Percentiles rank a stretch among this genome's conserved stretches.
Evolutionary conservation across 2,888 invertebrate genomes (phyloP).

Genomic region (Dendrolimus pini): DNA sequence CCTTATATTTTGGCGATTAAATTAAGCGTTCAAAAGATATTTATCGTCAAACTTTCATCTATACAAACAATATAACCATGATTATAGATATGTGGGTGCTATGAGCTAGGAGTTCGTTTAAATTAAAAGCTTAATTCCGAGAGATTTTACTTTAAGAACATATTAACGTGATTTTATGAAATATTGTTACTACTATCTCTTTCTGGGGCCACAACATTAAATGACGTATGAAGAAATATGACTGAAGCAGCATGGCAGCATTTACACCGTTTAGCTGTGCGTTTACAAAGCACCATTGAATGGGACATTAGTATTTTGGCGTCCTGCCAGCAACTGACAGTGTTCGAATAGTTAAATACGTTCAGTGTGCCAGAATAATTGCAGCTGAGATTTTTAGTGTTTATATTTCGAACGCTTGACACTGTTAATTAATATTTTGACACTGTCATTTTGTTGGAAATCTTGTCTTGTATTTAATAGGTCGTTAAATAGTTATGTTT

Average conservation of each 20-base stretch:
- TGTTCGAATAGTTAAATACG: constrained; percentile 46
- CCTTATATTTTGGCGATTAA: no score
- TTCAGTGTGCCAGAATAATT: constrained; percentile 11
- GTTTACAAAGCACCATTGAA: constrained; percentile 69
- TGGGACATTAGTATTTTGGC: constrained; percentile 72
- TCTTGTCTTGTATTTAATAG: no score
- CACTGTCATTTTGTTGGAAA: neutral
- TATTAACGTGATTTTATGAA: no score
- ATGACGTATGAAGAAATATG: constrained; percentile 50
- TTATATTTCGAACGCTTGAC: constrained; percentile 11
- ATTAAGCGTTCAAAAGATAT: no score
- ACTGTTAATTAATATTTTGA: constrained; percentile 2
- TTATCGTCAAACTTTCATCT: no score
- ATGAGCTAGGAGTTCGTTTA: no score
- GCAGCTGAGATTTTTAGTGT: constrained; percentile 15
- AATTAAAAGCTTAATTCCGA: no score
- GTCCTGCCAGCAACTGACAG: constrained; percentile 43
- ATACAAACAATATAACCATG: no score
- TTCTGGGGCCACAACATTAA: constrained; percentile 37
- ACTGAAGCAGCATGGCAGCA: constrained; percentile 20
- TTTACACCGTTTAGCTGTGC: constrained; percentile 35
- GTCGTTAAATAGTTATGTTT: no score
- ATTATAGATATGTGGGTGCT: no score
- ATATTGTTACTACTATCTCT: constrained; percentile 10
- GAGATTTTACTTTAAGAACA: no score